Evolutionary conservation across 2,113 vertebrate species (phyloP).

Genomic region (Engystomops pustulosus): DNA sequence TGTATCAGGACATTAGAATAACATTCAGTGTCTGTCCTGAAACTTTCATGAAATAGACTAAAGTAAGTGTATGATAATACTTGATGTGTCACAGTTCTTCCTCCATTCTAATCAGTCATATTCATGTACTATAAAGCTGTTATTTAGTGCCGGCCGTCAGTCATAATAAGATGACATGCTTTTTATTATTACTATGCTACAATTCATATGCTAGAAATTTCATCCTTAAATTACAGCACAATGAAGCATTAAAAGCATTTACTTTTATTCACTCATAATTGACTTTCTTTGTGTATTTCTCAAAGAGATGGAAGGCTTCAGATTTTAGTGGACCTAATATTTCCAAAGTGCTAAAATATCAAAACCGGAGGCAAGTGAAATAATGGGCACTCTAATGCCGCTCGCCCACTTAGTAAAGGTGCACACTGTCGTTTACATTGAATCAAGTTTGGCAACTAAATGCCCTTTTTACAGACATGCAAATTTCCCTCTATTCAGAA

Average conservation of each 20-base stretch:
- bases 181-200: neutral
- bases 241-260: constrained; percentile 4
- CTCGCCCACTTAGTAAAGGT: constrained; percentile 27
- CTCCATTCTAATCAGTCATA: neutral
- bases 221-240: constrained; percentile 2
- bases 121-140: neutral
- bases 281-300: constrained; percentile 46
- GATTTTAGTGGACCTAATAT: constrained; percentile 15
- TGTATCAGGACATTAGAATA: constrained; percentile 23
- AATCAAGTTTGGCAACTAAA: constrained; percentile 36
- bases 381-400: constrained; percentile 35
- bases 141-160: constrained; percentile 30
- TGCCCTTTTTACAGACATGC: constrained; percentile 7
- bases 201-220: constrained; percentile 11
- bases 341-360: constrained; percentile 3
- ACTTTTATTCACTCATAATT: constrained; percentile 46
- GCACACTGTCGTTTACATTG: neutral
- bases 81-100: neutral
- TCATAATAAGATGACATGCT: constrained; percentile 3
- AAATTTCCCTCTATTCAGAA: constrained; percentile 45
- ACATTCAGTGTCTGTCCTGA: neutral
- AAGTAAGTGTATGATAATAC: neutral
- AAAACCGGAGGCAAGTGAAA: constrained; percentile 34
- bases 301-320: constrained; percentile 36
- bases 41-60: neutral